Conservation (phyloP, 2,888 invertebrate species). For the Phengaris arion region DNA sequence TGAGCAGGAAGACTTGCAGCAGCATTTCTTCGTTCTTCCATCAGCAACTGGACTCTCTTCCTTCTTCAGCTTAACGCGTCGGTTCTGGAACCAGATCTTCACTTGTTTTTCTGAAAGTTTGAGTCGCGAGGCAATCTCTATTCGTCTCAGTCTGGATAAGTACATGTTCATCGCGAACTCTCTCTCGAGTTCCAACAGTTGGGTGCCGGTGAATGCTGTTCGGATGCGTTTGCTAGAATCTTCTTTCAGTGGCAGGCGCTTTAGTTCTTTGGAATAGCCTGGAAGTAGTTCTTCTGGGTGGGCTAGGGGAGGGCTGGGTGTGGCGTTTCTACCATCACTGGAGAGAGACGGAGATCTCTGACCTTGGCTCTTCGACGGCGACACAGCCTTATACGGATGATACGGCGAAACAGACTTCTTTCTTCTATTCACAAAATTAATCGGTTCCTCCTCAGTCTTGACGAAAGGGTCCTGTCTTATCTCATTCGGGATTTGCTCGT, state of each 20-base stretch:
- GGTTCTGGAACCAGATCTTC: slow-evolving; percentile 97
- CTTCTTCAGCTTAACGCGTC: slow-evolving; percentile 95
- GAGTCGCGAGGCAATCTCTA: slow-evolving; percentile 94
- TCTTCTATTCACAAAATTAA: slow-evolving; percentile 57
- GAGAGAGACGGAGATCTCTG: slow-evolving; percentile 65
- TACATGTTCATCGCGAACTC: slow-evolving; percentile 96
- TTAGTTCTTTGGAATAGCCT: slow-evolving; percentile 65
- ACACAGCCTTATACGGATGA: slow-evolving; percentile 65
- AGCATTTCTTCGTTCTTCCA: slow-evolving; percentile 61
- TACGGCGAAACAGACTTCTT: slow-evolving; percentile 72
- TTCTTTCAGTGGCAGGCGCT: slow-evolving; percentile 75
- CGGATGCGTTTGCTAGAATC: slow-evolving; percentile 92
- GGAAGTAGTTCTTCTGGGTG: slow-evolving; percentile 71
- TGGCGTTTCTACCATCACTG: slow-evolving; percentile 76
- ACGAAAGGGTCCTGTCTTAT: slow-evolving; percentile 53
- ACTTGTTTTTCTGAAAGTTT: slow-evolving; percentile 96
- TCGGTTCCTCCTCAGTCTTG: slow-evolving; percentile 64
- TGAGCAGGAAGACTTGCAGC: slow-evolving; percentile 60
- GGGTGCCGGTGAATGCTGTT: slow-evolving; percentile 95
- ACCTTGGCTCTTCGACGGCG: slow-evolving; percentile 67
- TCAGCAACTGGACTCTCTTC: slow-evolving; percentile 83
- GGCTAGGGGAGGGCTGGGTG: slow-evolving; percentile 76
- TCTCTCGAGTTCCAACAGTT: slow-evolving; percentile 91
- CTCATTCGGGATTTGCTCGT: slow-evolving; percentile 52
- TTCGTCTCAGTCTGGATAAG: slow-evolving; percentile 90